Percentiles rank a stretch among this genome's conserved stretches.
Conservation (phyloP, 2,113 vertebrate species). For the Colinus virginianus region DNA sequence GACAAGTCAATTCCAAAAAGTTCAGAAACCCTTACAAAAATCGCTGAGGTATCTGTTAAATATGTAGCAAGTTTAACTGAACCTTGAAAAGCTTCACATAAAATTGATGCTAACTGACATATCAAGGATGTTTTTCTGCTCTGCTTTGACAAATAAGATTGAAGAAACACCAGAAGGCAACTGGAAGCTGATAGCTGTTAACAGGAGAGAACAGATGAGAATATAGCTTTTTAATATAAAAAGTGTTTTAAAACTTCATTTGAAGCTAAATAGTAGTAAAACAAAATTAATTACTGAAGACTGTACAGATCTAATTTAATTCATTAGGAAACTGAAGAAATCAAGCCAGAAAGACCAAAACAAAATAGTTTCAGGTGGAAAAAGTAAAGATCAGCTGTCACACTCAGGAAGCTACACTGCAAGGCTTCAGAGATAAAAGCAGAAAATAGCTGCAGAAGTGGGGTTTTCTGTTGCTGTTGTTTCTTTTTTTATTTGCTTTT, state of each 20-base stretch:
- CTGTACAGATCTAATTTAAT: not conserved
- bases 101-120: conserved; percentile 7
- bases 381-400: not conserved
- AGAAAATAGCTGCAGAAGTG: not conserved
- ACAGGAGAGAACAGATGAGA: not conserved
- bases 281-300: not conserved
- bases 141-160: not conserved
- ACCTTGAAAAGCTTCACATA: not conserved
- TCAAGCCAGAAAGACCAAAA: not conserved
- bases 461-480: too few relatives aligned
- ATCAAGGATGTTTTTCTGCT: not conserved
- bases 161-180: not conserved
- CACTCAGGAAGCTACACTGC: not conserved
- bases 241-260: not conserved
- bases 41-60: not conserved
- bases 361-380: not conserved
- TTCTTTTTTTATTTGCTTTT: not conserved
- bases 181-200: not conserved
- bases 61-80: not conserved
- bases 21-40: not conserved
- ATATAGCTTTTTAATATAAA: not conserved
- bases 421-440: not conserved
- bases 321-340: not conserved
- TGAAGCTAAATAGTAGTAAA: not conserved
- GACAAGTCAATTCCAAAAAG: not conserved